Evolutionary conservation across 2,113 vertebrate species (phyloP), one percentile per base, ranked within the genome.

Genomic region (Macquaria ambigua): DNA sequence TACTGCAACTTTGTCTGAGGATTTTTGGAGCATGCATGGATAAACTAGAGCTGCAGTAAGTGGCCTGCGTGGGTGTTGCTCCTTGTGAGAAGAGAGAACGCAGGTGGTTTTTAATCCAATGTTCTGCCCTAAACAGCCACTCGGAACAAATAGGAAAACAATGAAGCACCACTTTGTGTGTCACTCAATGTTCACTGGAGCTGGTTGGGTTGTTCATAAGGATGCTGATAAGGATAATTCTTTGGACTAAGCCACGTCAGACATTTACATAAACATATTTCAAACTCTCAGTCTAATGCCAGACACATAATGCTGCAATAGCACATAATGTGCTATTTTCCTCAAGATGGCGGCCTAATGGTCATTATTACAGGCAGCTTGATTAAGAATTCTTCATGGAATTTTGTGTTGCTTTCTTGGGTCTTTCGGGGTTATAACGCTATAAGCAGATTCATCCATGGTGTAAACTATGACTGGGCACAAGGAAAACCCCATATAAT

Each of bases 401-500:
- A 69, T 77, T 67, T 53, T 48, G 43, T 18, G 5, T 66, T 68
- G 28, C 61, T 48, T 53, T 84, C 28, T 71, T 74, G 62, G 28
- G 62, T 85, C 72, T 83, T 77, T 69, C 8, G 6, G 39, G 83
- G 83, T 77, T 81, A 37, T 53, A 84, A 73, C 16, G 9, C 41
- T 77, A 43, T 88, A 52, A 90, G 83, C 62, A 50, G 82, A 87
- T 90, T 92, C 81, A 88, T 77, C 75, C 81, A 66, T 70, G 62
- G 81, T 80, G 76, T 88, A 87, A 89, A 87, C 64, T 86, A 43
- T 68, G 68, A 86, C 63, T 79, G 70, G 83, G 76, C 77, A 85
- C 64, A 83, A 78, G 77, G 23, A 76, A 92, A 85, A 74, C 71
- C 64, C 21, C 31, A 53, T 52, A 90, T 94, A 91, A 93, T 92